These are phyloP conservation scores for Ectemnius continuus DNA, from an alignment of 2,888 invertebrate species.

Conservation along the genomic window DNA sequence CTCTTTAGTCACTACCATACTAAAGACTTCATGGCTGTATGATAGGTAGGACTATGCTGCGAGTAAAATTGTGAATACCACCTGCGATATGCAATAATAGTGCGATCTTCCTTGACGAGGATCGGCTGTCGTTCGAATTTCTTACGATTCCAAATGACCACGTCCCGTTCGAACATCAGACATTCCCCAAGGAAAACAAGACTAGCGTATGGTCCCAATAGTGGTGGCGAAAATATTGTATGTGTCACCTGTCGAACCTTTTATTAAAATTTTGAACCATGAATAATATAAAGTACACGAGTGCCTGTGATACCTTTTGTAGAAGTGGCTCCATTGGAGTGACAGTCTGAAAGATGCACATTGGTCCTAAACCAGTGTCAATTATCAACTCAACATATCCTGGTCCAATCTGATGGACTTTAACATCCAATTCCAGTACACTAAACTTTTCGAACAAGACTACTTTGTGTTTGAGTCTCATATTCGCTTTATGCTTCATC, in stretches of 20 bases:
- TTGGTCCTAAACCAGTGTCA: conserved; percentile 80
- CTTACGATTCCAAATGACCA: conserved; percentile 93
- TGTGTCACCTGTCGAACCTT: conserved; percentile 82
- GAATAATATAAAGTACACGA: not conserved
- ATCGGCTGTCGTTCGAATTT: conserved; percentile 85
- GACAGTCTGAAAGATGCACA: conserved; percentile 86
- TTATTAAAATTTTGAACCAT: not conserved
- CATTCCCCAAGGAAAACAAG: conserved; percentile 85
- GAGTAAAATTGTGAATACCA: conserved; percentile 95
- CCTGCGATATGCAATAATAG: conserved; percentile 85
- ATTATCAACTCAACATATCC: conserved; percentile 87
- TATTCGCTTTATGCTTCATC: conserved; percentile 82
- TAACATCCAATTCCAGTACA: conserved; percentile 81
- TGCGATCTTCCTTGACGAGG: conserved; percentile 86
- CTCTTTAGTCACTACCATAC: conserved; percentile 64
- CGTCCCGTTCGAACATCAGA: conserved; percentile 89
- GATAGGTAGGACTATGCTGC: conserved; percentile 82
- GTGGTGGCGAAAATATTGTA: conserved; percentile 84
- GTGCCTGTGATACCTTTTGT: conserved; percentile 77
- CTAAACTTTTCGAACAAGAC: conserved; percentile 81
- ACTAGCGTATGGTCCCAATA: conserved; percentile 83
- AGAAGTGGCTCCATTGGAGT: conserved; percentile 88
- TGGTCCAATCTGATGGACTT: conserved; percentile 85
- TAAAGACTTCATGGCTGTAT: conserved; percentile 67
- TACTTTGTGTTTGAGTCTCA: conserved; percentile 83